Conservation (phyloP, 2,113 vertebrate species). For the Chaetura pelagica region DNA sequence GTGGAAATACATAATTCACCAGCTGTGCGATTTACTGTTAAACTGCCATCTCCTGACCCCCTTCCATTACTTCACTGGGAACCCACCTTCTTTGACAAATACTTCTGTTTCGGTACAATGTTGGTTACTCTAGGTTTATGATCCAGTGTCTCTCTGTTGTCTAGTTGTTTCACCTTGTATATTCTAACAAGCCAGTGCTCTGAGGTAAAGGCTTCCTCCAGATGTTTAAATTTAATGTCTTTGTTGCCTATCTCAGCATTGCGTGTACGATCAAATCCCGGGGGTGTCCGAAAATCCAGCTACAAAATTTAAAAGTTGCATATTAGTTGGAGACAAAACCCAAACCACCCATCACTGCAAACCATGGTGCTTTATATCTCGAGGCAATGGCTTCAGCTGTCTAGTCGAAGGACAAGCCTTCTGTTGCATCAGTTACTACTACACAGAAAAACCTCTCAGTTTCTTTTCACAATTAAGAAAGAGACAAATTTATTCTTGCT, state of each 20-base stretch:
- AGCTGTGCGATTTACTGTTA: slow-evolving; percentile 28
- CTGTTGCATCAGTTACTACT: not conserved
- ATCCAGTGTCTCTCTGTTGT: slow-evolving; percentile 91
- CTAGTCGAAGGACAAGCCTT: not conserved
- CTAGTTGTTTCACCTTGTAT: slow-evolving; percentile 95
- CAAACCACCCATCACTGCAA: not conserved
- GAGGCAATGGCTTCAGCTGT: not conserved
- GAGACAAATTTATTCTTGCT: not conserved
- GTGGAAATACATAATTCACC: slow-evolving; percentile 53
- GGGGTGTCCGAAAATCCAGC: slow-evolving; percentile 97
- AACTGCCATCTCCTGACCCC: not conserved
- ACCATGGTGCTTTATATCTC: not conserved
- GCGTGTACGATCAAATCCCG: slow-evolving; percentile 95
- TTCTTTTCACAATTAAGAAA: not conserved
- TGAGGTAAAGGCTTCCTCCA: slow-evolving; percentile 97
- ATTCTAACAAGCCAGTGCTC: slow-evolving; percentile 98
- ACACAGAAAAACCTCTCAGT: not conserved
- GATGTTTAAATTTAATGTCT: slow-evolving; percentile 94
- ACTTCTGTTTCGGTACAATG: slow-evolving; percentile 91
- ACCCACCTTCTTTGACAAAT: slow-evolving; percentile 96
- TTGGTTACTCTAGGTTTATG: slow-evolving; percentile 91
- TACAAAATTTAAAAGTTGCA: slow-evolving; percentile 59
- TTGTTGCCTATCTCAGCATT: slow-evolving; percentile 99
- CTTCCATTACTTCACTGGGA: slow-evolving; percentile 30
- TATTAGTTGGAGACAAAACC: not conserved